These are phyloP conservation scores for Drosophila lini DNA, from an alignment of 1,140 invertebrate genomes.

Conservation along the genomic window DNA sequence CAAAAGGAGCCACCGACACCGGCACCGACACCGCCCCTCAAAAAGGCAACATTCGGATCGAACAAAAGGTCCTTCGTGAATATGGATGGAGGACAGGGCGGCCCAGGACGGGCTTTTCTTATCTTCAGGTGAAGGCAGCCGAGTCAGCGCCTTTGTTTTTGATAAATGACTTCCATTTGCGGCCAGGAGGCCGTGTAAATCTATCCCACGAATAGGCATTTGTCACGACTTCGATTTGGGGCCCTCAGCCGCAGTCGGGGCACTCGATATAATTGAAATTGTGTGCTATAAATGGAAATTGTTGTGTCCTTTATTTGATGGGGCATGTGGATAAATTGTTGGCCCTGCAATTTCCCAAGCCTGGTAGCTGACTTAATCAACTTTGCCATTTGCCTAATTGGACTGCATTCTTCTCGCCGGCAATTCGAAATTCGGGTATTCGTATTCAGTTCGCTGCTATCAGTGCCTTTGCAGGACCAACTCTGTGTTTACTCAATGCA, in stretches of 20 bases:
- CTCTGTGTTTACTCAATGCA: slow-evolving; percentile 13
- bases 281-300: slow-evolving; percentile 56
- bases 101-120: slow-evolving; percentile 24
- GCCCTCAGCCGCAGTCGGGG: slow-evolving; percentile 9
- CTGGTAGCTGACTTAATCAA: slow-evolving; percentile 33
- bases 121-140: slow-evolving; percentile 61
- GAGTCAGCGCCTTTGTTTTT: slow-evolving; percentile 72
- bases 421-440: slow-evolving; percentile 14
- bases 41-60: slow-evolving; percentile 54
- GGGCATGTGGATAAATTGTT: slow-evolving; percentile 12
- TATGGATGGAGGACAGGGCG: background rate
- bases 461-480: slow-evolving; percentile 15
- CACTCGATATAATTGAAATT: slow-evolving; percentile 72
- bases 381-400: slow-evolving; percentile 53
- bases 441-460: slow-evolving; percentile 9
- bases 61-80: slow-evolving; percentile 36
- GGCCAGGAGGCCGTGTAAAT: slow-evolving; percentile 59
- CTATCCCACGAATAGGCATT: slow-evolving; percentile 58
- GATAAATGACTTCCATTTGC: slow-evolving; percentile 69
- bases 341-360: slow-evolving; percentile 28
- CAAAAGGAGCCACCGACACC: slow-evolving; percentile 34
- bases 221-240: slow-evolving; percentile 57
- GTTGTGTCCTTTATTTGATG: slow-evolving; percentile 45
- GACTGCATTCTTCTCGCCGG: slow-evolving; percentile 36
- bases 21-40: slow-evolving; percentile 6